Conservation (phyloP, 2,797 vertebrate genomes). For the Chrosomus eos region DNA sequence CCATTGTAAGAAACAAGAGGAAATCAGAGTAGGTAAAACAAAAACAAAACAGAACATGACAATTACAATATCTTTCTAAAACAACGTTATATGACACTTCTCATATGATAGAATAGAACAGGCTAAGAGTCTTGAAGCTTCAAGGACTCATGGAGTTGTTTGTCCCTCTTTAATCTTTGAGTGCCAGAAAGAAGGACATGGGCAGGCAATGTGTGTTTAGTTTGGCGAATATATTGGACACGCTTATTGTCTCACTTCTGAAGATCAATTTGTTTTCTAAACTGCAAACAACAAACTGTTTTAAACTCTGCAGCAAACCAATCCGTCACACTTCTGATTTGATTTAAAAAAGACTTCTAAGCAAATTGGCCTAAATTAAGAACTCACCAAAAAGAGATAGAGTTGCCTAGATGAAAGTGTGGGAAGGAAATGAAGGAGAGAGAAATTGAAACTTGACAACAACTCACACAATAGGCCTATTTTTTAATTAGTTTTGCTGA, state of each 20-base stretch:
- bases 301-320: conserved; percentile 36
- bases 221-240: conserved; percentile 35
- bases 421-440: background rate
- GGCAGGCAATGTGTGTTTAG: conserved; percentile 11
- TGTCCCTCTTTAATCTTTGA: conserved; percentile 19
- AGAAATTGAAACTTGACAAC: background rate
- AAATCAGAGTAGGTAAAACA: background rate
- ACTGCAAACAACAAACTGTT: conserved; percentile 35
- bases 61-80: background rate
- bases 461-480: background rate
- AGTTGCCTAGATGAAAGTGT: conserved; percentile 20
- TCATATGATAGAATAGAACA: background rate
- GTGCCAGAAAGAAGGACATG: conserved; percentile 16
- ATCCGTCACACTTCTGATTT: conserved; percentile 30
- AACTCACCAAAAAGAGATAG: background rate
- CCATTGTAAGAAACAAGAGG: background rate
- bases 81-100: background rate
- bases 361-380: conserved; percentile 23
- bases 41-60: background rate
- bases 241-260: conserved; percentile 46
- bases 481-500: background rate
- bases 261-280: conserved; percentile 39
- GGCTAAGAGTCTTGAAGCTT: background rate
- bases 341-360: conserved; percentile 17
- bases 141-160: background rate